phyloP scores from a whole-genome alignment of 2,888 invertebrate genomes.

The Napeogenes sylphis region DNA sequence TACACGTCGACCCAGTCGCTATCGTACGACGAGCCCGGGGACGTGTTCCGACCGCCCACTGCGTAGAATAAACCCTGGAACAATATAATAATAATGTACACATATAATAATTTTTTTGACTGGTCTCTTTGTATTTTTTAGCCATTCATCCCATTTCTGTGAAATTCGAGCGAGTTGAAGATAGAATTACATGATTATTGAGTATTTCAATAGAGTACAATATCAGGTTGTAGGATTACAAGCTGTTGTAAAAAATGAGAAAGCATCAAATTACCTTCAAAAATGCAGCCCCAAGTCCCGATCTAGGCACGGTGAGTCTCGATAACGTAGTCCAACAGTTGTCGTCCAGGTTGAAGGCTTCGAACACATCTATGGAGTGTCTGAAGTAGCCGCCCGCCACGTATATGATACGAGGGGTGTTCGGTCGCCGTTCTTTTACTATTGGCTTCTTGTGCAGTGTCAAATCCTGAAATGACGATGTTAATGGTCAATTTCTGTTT shows the following conservation, averaged over 20 bases:
- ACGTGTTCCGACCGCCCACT: conserved; percentile 94
- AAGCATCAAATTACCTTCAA: conserved; percentile 75
- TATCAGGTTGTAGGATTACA: too few species aligned
- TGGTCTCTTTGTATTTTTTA: too few species aligned
- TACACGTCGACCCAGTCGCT: conserved; percentile 93
- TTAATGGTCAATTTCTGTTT: too few species aligned
- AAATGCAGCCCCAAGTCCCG: conserved; percentile 91
- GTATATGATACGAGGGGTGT: conserved; percentile 92
- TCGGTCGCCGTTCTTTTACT: conserved; percentile 91
- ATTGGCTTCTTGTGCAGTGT: conserved; percentile 91
- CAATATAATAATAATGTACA: neutral
- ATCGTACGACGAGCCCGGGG: conserved; percentile 91
- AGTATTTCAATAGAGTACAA: too few species aligned
- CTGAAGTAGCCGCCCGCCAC: conserved; percentile 93
- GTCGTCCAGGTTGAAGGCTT: conserved; percentile 92
- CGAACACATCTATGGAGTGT: conserved; percentile 91
- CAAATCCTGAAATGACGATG: conserved; percentile 79
- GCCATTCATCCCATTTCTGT: too few species aligned
- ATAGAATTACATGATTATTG: too few species aligned
- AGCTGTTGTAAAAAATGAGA: too few species aligned
- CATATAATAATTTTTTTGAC: too few species aligned
- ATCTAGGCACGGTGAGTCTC: conserved; percentile 90
- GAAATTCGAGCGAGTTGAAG: too few species aligned
- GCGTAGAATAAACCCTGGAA: conserved; percentile 89
- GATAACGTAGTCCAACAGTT: conserved; percentile 90